Evolutionary conservation across 2,888 invertebrate genomes (phyloP), one percentile per base, ranked within the genome.

Genomic region (Dione juno): DNA sequence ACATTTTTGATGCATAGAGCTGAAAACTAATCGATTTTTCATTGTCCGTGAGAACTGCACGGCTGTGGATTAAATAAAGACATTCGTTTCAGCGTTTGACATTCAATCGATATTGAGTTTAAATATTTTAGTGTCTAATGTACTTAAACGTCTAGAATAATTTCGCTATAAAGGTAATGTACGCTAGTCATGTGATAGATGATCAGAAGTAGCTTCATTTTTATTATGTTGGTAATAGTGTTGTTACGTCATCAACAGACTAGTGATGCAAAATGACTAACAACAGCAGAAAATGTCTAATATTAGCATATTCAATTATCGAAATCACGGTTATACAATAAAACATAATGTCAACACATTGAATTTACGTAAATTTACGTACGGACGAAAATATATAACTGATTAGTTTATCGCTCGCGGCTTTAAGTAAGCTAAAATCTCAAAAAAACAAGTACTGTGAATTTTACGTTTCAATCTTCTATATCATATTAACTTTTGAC

Each of bases 1-100:
- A 53, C 57, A 67, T 63, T 45, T 57, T 59, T 40, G 37, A 48
- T 54, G 66, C 59, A 58, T 58, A 16, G 11, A 66, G 43, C 35
- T 48, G 53, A 16, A 19, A 40, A 16, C 54, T 40, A 70, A 70
- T 70, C 70, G 70, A 70, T 70, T 70, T 66, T 50, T 28, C 45
- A 53, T 53, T 70, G 57, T 21, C 40, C 67, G 63, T 63, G 70
- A 63, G 63, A 70, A 70, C 41, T 13, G 57, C 37, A 11, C 37
- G 37, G 28, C 40, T 35, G 67, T 21, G 2, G 16, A 37, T 16
- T 40, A 70, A 48, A 67, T 37, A 41, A 28, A 40, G 16, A 19
- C 19, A 45, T 48, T 37, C 19, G 37, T 37, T 19, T 50, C 35
- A 16, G 16, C 13, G 11, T 50, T 50, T 11, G 16, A 14, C 13